A percentile compares a stretch with the other conserved stretches of the same genome.
These are phyloP conservation scores for Eubucco bourcierii DNA, from an alignment of 2,113 vertebrate species.

Conservation along the genomic window DNA sequence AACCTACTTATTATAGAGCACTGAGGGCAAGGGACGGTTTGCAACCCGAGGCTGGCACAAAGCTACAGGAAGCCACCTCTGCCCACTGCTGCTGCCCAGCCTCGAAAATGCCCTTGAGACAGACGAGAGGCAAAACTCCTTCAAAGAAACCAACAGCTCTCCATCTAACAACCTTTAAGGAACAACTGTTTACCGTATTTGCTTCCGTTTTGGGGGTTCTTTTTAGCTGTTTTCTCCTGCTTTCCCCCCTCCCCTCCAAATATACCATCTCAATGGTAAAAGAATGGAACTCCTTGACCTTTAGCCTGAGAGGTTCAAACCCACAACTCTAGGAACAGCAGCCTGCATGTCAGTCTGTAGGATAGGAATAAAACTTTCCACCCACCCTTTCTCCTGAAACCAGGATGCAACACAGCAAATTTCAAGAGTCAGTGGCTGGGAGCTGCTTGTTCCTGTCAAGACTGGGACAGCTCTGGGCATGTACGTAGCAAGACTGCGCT, in stretches of 20 bases:
- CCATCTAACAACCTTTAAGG: neutral
- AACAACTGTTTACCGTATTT: neutral
- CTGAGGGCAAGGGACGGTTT: neutral
- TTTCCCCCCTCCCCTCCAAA: neutral
- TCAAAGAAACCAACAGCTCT: neutral
- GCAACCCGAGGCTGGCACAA: neutral
- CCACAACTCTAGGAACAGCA: neutral
- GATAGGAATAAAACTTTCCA: neutral
- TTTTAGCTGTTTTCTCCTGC: too few species aligned
- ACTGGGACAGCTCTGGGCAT: conserved; percentile 26
- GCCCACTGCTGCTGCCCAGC: neutral
- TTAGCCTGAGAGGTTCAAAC: neutral
- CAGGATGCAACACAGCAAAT: neutral
- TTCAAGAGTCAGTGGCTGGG: neutral
- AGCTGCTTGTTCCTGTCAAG: conserved; percentile 12
- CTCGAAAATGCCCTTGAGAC: neutral
- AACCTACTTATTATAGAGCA: neutral
- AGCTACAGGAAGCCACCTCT: neutral
- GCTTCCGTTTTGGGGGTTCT: neutral
- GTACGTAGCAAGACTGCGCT: neutral
- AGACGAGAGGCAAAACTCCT: neutral
- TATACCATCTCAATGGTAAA: neutral
- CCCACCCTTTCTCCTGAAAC: neutral
- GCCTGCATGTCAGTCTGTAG: neutral
- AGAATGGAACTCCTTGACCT: neutral